Evolutionary conservation across 2,113 vertebrate genomes (phyloP).

Genomic region (Mystacornis crossleyi): DNA sequence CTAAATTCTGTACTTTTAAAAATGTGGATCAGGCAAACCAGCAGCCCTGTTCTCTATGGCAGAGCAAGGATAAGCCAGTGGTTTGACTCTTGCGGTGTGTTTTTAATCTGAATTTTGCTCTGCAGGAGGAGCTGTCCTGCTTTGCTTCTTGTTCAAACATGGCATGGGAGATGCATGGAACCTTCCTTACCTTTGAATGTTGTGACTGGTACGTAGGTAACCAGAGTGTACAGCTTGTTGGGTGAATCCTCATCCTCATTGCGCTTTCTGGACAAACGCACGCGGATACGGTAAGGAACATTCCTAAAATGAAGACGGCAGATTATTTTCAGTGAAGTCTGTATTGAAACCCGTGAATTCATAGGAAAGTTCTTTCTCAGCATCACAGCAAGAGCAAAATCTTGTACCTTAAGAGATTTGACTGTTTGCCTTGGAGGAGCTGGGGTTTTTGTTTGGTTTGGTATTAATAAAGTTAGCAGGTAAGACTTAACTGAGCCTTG

Average conservation of each 20-base stretch:
- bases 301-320: slow-evolving; percentile 73
- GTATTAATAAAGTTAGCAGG: not conserved
- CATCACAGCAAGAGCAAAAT: not conserved
- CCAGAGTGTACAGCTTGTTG: slow-evolving; percentile 95
- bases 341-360: not conserved
- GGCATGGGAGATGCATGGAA: accelerated
- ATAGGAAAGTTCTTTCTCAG: not conserved
- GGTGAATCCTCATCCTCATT: slow-evolving; percentile 97
- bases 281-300: slow-evolving; percentile 92
- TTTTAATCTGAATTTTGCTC: not conserved
- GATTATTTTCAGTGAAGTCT: not conserved
- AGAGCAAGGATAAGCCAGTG: not conserved
- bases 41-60: not conserved
- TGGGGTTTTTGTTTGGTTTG: not conserved
- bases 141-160: not conserved
- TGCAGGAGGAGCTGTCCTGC: not conserved
- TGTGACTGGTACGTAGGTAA: slow-evolving; percentile 93
- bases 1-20: not conserved
- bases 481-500: not conserved
- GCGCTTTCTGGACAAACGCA: slow-evolving; percentile 92
- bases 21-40: not conserved
- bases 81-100: not conserved
- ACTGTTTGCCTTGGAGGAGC: not conserved
- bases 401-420: not conserved
- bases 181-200: slow-evolving; percentile 90